Evolutionary conservation across 2,888 invertebrate genomes (phyloP).

Genomic region (Neocrepidodera transversa): DNA sequence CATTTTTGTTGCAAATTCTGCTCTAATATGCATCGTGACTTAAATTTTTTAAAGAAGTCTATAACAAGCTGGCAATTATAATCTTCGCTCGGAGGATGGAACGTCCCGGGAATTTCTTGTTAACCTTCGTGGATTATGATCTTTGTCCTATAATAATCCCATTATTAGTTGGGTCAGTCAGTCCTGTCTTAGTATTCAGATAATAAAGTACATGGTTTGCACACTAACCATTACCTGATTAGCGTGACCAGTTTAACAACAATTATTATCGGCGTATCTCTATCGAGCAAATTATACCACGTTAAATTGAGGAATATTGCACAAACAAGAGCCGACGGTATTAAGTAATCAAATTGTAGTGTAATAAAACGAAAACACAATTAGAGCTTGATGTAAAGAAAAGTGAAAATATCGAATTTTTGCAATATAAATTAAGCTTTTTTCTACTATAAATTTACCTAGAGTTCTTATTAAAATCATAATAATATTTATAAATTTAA

Average conservation of each 20-base stretch:
- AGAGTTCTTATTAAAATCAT: no score
- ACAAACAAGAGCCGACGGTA: slow-evolving; percentile 1
- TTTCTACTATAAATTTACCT: no score
- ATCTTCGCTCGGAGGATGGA: not conserved
- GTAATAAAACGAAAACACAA: no score
- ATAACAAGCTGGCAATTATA: not conserved
- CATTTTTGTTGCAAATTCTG: no score
- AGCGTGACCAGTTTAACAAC: slow-evolving; percentile 20
- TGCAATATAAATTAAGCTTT: no score
- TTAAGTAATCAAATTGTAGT: not conserved
- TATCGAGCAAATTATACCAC: slow-evolving; percentile 10
- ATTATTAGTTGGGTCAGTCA: slow-evolving; percentile 11
- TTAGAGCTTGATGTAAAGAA: no score
- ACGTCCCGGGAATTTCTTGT: slow-evolving; percentile 2
- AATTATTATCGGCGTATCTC: slow-evolving; percentile 27
- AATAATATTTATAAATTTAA: no score
- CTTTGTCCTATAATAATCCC: slow-evolving; percentile 15
- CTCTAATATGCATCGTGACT: no score
- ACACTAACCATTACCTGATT: slow-evolving; percentile 13
- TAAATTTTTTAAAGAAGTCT: no score
- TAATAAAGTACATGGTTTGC: slow-evolving; percentile 13
- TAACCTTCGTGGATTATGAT: not conserved
- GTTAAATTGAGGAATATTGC: slow-evolving; percentile 9
- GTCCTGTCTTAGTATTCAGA: slow-evolving; percentile 3
- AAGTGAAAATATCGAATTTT: no score